Percentiles rank a stretch among this genome's conserved stretches.
phyloP scores from a whole-genome alignment of 2,888 invertebrate species.

The Byasa hedistus region DNA sequence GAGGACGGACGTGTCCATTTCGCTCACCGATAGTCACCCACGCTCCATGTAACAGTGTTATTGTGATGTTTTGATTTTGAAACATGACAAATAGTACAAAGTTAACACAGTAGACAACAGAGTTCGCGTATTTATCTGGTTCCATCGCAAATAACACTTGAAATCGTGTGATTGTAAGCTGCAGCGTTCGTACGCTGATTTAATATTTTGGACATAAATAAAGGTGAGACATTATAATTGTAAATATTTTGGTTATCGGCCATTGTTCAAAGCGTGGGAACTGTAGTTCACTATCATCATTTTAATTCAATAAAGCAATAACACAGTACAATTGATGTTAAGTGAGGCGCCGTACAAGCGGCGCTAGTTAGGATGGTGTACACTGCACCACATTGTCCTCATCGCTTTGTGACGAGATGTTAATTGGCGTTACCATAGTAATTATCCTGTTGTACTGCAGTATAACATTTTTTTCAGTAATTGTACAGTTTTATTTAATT shows the following conservation, averaged over 20 bases:
- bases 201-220: slow-evolving; percentile 45
- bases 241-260: slow-evolving; percentile 7
- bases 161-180: slow-evolving; percentile 38
- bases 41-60: slow-evolving; percentile 49
- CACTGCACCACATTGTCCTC: too few relatives aligned
- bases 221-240: slow-evolving; percentile 38
- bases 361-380: too few relatives aligned
- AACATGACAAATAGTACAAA: slow-evolving; percentile 57
- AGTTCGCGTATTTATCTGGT: slow-evolving; percentile 52
- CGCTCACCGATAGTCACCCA: slow-evolving; percentile 53
- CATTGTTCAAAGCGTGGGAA: neutral
- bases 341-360: too few relatives aligned
- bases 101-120: slow-evolving; percentile 29
- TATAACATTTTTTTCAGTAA: too few relatives aligned
- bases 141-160: slow-evolving; percentile 36
- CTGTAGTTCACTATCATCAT: neutral
- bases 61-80: slow-evolving; percentile 60
- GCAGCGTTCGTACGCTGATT: slow-evolving; percentile 31
- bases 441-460: too few relatives aligned
- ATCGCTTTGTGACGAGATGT: too few relatives aligned
- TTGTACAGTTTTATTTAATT: too few relatives aligned
- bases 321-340: too few relatives aligned
- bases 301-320: too few relatives aligned
- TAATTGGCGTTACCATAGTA: too few relatives aligned
- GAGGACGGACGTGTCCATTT: slow-evolving; percentile 46